Evolutionary conservation across 1,140 invertebrate species (phyloP).

Genomic region (Drosophila triauraria): DNA sequence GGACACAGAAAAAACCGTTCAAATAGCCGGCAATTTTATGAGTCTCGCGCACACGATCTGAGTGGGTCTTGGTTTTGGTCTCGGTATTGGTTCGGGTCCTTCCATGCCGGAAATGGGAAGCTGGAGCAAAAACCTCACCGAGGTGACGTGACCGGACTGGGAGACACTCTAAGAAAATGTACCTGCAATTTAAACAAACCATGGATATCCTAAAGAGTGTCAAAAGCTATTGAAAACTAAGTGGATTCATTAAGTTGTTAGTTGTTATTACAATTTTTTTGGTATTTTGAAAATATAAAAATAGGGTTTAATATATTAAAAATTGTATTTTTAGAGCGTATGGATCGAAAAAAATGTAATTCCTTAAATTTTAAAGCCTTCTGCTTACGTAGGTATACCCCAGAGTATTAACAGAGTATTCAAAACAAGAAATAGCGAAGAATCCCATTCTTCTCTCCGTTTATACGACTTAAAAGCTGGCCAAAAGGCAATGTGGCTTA

Average conservation of each 20-base stretch:
- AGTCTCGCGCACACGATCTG: slow-evolving; percentile 61
- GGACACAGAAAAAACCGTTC: slow-evolving; percentile 70
- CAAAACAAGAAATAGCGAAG: background rate
- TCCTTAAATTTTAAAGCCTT: too few relatives aligned
- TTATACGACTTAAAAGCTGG: slow-evolving; percentile 6
- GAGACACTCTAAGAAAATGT: background rate
- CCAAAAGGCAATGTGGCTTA: slow-evolving; percentile 12
- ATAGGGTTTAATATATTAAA: too few relatives aligned
- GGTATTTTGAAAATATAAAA: too few relatives aligned
- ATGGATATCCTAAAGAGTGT: background rate
- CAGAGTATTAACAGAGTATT: background rate
- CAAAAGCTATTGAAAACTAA: too few relatives aligned
- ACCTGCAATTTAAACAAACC: too few relatives aligned
- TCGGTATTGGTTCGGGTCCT: slow-evolving; percentile 14
- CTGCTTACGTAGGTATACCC: background rate
- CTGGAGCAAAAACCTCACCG: background rate
- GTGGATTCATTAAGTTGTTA: too few relatives aligned
- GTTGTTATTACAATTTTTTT: too few relatives aligned
- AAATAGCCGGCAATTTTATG: slow-evolving; percentile 82
- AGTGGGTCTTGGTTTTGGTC: slow-evolving; percentile 38
- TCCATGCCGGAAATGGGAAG: slow-evolving; percentile 63
- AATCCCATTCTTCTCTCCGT: background rate
- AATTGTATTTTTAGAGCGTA: too few relatives aligned
- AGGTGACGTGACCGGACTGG: background rate
- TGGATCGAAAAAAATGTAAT: too few relatives aligned